Evolutionary conservation across 2,113 vertebrate species (phyloP).

Genomic region (sheep (Ovis aries)): ARS-UI_Ramb_v3.0 NC_056064.1:15759501-15760000

Average conservation of each 20-base stretch:
- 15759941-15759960: neutral
- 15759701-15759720: no score
- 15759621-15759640: no score
- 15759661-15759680: no score
- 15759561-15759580: no score
- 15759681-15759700: no score
- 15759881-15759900: neutral
- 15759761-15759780: no score
- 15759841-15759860: neutral
- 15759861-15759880: neutral
- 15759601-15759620: no score
- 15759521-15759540: no score
- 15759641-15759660: no score
- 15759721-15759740: no score
- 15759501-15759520: neutral
- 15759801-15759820: neutral
- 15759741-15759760: fast-evolving
- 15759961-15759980: neutral
- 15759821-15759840: neutral
- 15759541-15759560: no score
- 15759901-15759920: neutral
- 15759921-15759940: neutral
- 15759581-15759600: no score
- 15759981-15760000: neutral
- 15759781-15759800: neutral